Conservation (phyloP, 2,797 vertebrate species). For the Coregonus ussuriensis region DNA sequence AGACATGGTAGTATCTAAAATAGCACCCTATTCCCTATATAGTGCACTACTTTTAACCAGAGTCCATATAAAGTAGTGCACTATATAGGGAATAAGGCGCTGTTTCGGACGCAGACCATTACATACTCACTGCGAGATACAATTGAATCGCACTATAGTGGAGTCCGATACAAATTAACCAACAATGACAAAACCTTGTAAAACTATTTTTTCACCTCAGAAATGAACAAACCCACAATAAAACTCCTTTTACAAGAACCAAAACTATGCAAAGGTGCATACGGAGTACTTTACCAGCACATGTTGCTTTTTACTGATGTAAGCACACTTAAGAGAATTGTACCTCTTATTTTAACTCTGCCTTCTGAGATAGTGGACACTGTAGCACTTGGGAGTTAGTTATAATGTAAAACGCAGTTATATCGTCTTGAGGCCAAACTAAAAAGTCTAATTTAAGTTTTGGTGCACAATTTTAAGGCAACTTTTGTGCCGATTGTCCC, state of each 20-base stretch:
- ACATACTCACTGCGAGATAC: neutral
- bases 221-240: slow-evolving; percentile 33
- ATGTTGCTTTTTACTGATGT: slow-evolving; percentile 47
- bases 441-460: slow-evolving; percentile 9
- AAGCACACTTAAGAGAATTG: slow-evolving; percentile 36
- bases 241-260: slow-evolving; percentile 52
- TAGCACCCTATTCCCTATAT: neutral
- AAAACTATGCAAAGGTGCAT: slow-evolving; percentile 84
- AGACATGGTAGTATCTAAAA: neutral
- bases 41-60: neutral
- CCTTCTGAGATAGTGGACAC: slow-evolving; percentile 65
- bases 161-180: slow-evolving; percentile 12
- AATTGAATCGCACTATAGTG: slow-evolving; percentile 3
- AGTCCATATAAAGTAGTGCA: neutral
- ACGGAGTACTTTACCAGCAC: slow-evolving; percentile 51
- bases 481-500: slow-evolving; percentile 32
- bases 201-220: slow-evolving; percentile 18
- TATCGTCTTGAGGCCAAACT: neutral
- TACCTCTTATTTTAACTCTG: slow-evolving; percentile 3
- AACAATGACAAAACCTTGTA: neutral
- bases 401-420: neutral
- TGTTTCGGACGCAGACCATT: too few species aligned
- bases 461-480: slow-evolving; percentile 26
- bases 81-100: neutral
- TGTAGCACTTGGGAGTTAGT: slow-evolving; percentile 32